Conservation (phyloP, 2,888 invertebrate species). For the Sipha maydis region DNA sequence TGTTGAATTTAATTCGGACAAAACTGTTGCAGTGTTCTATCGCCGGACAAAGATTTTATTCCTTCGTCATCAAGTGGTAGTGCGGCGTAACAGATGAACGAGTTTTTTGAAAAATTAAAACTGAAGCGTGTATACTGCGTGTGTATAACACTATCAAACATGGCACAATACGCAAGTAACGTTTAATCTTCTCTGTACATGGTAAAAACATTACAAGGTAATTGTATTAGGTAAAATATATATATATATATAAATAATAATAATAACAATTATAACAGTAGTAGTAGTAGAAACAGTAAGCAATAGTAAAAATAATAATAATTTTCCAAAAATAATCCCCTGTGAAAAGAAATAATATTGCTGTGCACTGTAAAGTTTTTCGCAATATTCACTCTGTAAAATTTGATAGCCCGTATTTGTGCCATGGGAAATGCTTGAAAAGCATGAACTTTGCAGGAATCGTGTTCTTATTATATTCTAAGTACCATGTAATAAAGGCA, state of each 20-base stretch:
- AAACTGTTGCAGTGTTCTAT: no score
- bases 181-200: neutral
- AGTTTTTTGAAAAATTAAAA: no score
- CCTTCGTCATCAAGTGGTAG: no score
- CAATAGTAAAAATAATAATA: neutral
- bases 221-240: neutral
- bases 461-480: neutral
- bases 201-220: neutral
- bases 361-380: neutral
- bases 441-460: neutral
- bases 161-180: neutral
- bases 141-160: neutral
- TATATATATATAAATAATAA: conserved; percentile 1
- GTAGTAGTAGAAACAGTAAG: neutral
- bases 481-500: neutral
- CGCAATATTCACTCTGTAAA: conserved; percentile 33
- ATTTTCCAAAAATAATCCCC: conserved; percentile 10
- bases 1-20: no score
- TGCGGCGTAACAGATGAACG: no score
- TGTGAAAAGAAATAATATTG: neutral
- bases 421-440: neutral
- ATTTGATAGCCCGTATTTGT: neutral
- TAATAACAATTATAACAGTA: neutral
- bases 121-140: no score
- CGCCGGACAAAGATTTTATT: no score